Evolutionary conservation across 1,140 invertebrate species (phyloP).

Genomic region (Zophobas morio): DNA sequence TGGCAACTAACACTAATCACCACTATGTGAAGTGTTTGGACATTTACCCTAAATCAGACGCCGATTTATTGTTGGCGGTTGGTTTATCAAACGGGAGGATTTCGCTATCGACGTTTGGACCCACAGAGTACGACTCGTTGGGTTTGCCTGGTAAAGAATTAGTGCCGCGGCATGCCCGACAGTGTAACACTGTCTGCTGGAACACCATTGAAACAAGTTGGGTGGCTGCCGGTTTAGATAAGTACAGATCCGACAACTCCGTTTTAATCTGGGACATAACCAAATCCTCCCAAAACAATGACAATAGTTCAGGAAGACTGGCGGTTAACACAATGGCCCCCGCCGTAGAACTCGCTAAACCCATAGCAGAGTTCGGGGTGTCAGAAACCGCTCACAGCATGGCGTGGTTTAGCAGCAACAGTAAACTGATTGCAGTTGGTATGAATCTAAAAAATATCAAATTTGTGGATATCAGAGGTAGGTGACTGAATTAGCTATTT

Average conservation of each 20-base stretch:
- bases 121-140: conserved; percentile 77
- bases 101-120: conserved; percentile 83
- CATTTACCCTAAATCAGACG: conserved; percentile 80
- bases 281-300: conserved; percentile 68
- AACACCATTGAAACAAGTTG: conserved; percentile 88
- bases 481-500: conserved; percentile 48
- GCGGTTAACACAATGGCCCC: conserved; percentile 53
- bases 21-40: conserved; percentile 85
- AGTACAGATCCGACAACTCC: conserved; percentile 86
- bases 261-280: conserved; percentile 86
- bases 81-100: conserved; percentile 91
- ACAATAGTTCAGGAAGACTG: conserved; percentile 58
- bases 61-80: conserved; percentile 85
- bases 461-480: conserved; percentile 94
- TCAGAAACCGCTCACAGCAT: conserved; percentile 89
- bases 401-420: conserved; percentile 85
- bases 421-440: conserved; percentile 84
- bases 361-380: conserved; percentile 78
- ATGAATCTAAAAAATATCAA: conserved; percentile 92
- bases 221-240: conserved; percentile 88
- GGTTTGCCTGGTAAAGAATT: conserved; percentile 83
- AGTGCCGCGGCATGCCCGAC: conserved; percentile 86
- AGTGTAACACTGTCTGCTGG: conserved; percentile 92
- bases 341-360: conserved; percentile 69
- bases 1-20: conserved; percentile 77